phyloP scores from a whole-genome alignment of 1,140 invertebrate genomes.

The Sminthurides bifidus region DNA sequence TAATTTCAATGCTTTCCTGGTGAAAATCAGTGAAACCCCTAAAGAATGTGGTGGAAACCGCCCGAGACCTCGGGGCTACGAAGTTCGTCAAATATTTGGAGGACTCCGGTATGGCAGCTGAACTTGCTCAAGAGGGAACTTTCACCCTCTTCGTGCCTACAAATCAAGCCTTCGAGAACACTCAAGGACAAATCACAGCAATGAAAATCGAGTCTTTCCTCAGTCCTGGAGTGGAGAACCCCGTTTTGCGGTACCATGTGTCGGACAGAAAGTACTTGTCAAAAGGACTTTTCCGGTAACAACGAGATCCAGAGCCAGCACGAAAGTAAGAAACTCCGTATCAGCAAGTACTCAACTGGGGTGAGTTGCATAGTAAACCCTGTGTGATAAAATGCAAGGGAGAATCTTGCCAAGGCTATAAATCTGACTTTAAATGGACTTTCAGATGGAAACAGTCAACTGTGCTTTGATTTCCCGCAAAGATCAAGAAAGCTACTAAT shows the following conservation, averaged over 20 bases:
- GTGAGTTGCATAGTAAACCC: conserved; percentile 32
- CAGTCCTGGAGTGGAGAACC: conserved; percentile 30
- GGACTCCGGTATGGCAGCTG: conserved; percentile 37
- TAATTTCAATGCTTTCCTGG: neutral
- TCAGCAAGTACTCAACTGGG: conserved; percentile 42
- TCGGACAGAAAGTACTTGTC: conserved; percentile 36
- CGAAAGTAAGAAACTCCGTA: conserved; percentile 34
- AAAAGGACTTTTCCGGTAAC: conserved; percentile 38
- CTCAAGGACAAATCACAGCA: conserved; percentile 4
- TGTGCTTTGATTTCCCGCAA: conserved; percentile 42
- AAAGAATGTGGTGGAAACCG: conserved; percentile 41
- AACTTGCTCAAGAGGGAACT: conserved; percentile 36
- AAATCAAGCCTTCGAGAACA: conserved; percentile 42
- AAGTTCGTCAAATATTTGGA: conserved; percentile 39
- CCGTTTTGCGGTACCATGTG: conserved; percentile 40
- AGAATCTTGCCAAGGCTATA: too few species aligned
- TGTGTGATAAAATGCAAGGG: conserved; percentile 2
- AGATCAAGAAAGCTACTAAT: conserved; percentile 49
- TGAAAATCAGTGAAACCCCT: conserved; percentile 40
- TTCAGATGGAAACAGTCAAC: conserved; percentile 45
- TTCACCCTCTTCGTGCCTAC: conserved; percentile 45
- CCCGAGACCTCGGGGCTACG: conserved; percentile 39
- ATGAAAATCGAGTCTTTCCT: conserved; percentile 22
- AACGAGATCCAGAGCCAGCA: conserved; percentile 35
- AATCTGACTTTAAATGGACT: conserved; percentile 4